Base-by-base conservation (phyloP, 2,797 vertebrate genomes). In the Scomberomorus guttatus region DNA sequence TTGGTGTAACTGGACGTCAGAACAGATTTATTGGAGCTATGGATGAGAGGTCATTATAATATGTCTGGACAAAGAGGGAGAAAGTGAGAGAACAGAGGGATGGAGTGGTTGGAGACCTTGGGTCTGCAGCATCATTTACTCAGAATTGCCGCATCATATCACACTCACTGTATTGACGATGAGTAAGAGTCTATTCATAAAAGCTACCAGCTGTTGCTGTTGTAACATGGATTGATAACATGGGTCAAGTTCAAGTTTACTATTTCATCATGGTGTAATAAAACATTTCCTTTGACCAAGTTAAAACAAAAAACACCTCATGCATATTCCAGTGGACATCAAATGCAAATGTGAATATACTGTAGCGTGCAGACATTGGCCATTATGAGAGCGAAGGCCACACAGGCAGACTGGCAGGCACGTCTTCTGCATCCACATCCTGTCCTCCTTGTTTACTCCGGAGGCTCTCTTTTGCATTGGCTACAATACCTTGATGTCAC, bases 401-500 rank as follows among this genome's bases (percentile, higher is more conserved):
- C 20, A 55, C 60, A 67, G 71, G 65, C 71, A 60, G 71, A 80
- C 80, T 72, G 85, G 88, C 77, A 63, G 77, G 63, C 73, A 32
- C 69, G 58, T 61, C 68, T 60, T 82, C 80, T 75, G 82, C 85
- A 77, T 75, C 90, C 75, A 27, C 83, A 65, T 72, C 82, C 83
- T 84, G 90, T 86, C 90, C 83, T 85, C 55, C 82, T 75, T 92
- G 91, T 93, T 93, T 93, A 90, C 89, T 91, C 77, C 55, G 27
- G 74, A 82, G 87, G 73, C 79, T 90, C 89, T 92, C 90, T 92
- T 92, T 88, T 91, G 91, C 87, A 90, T 93, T 91, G 89, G 88
- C 82, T 89, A 88, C 93, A 81, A 90, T 92, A 89, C 88, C 89
- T 93, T 91, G 89, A 90, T 93, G 92, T 91, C 89, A 87, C 87